Conservation (phyloP, 2,797 vertebrate genomes). For the Dendrocincla fuliginosa region DNA sequence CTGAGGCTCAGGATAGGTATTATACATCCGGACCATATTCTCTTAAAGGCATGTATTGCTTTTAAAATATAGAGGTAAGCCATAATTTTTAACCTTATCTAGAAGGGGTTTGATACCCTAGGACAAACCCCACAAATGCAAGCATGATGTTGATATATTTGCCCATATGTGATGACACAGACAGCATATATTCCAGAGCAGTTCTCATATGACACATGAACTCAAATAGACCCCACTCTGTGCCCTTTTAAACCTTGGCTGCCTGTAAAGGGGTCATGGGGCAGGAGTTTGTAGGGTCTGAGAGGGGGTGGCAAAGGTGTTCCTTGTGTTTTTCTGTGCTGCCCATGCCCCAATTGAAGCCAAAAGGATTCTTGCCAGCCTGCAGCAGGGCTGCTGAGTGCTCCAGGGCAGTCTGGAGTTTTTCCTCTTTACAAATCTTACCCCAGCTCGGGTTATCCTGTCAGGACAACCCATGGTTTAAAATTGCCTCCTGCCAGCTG, state of each 20-base stretch:
- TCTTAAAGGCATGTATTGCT: not conserved
- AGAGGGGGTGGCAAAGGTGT: not conserved
- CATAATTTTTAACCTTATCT: not conserved
- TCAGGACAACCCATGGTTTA: not conserved
- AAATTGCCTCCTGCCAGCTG: not conserved
- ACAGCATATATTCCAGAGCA: not conserved
- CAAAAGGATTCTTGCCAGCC: not conserved
- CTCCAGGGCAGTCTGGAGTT: not conserved
- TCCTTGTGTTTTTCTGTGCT: not conserved
- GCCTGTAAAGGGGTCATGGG: not conserved
- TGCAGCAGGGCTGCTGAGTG: rapidly evolving
- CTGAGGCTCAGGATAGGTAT: not conserved
- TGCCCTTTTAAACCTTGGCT: not conserved
- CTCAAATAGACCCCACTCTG: rapidly evolving
- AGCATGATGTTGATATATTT: not conserved
- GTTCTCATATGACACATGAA: not conserved
- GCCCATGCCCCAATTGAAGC: not conserved
- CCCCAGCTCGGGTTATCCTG: not conserved
- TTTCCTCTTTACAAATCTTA: not conserved
- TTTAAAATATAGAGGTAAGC: not conserved
- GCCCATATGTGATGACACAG: not conserved
- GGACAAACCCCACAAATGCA: not conserved
- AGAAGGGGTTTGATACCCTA: not conserved
- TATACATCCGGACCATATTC: not conserved
- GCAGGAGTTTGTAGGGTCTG: not conserved